phyloP scores from a whole-genome alignment of 2,888 invertebrate species.

The Polydesmus complanatus region DNA sequence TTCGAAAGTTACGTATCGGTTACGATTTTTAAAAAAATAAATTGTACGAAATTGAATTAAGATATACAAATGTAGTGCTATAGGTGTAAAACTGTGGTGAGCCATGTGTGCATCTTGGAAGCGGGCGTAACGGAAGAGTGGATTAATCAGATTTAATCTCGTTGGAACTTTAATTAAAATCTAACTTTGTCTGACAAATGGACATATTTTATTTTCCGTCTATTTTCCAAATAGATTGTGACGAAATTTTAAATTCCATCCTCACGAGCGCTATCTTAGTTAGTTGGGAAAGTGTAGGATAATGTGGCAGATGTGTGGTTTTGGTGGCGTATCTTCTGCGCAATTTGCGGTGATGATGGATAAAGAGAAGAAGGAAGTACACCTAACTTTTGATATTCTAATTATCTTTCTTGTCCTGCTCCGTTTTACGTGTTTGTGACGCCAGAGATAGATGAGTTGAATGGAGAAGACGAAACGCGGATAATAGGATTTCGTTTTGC shows the following conservation, averaged over 20 bases:
- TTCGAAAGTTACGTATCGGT: too few relatives aligned
- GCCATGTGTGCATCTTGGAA: too few relatives aligned
- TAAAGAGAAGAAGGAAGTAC: too few relatives aligned
- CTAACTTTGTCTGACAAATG: not conserved
- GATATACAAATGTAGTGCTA: too few relatives aligned
- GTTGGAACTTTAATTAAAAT: not conserved
- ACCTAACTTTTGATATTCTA: not conserved
- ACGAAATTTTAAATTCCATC: not conserved
- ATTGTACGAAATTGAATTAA: too few relatives aligned
- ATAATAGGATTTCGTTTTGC: too few relatives aligned
- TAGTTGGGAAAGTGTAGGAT: not conserved
- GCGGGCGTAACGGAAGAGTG: not conserved
- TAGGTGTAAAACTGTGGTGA: too few relatives aligned
- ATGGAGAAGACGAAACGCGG: too few relatives aligned
- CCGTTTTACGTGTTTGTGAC: too few relatives aligned
- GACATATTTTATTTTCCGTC: not conserved
- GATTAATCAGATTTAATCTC: not conserved
- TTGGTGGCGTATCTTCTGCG: not conserved
- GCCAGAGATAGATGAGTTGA: too few relatives aligned
- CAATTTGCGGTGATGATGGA: not conserved
- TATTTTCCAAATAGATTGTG: not conserved
- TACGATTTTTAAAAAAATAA: too few relatives aligned
- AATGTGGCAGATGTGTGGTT: not conserved
- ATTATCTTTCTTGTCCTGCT: not conserved
- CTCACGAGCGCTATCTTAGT: not conserved